Conservation (phyloP, 1,140 invertebrate genomes). For the Lanistes nyassanus region DNA sequence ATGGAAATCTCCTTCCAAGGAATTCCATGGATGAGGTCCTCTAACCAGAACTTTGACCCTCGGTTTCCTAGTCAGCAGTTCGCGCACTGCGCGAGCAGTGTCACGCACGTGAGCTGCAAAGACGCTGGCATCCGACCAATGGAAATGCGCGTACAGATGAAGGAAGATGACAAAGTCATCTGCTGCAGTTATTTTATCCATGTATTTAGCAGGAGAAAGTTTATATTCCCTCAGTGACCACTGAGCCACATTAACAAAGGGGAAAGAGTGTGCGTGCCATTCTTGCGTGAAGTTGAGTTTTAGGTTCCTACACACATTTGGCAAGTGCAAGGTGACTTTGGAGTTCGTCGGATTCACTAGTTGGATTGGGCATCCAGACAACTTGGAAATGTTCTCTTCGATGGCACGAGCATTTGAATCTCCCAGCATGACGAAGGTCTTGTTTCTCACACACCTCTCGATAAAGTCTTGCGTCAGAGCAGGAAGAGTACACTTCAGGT, state of each 20-base stretch:
- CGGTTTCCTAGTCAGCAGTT: neutral
- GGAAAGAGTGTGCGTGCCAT: conserved; percentile 12
- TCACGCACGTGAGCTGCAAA: neutral
- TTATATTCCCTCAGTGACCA: neutral
- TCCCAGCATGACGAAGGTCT: neutral
- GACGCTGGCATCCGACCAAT: neutral
- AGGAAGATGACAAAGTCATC: conserved; percentile 7
- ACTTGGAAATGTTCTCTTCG: too few species aligned
- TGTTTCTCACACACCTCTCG: neutral
- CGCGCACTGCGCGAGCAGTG: neutral
- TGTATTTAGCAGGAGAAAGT: neutral
- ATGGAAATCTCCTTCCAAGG: neutral
- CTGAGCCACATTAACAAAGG: neutral
- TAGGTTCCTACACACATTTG: neutral
- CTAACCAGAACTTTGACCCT: neutral
- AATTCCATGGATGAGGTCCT: conserved; percentile 6
- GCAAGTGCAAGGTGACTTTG: too few species aligned
- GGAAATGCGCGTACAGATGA: conserved; percentile 10
- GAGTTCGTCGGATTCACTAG: too few species aligned
- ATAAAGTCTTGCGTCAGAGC: neutral
- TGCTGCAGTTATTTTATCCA: neutral
- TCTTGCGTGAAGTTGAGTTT: neutral
- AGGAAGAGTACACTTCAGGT: neutral
- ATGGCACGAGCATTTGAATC: neutral
- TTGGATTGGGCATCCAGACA: too few species aligned